phyloP scores from a whole-genome alignment of 2,888 invertebrate genomes.

The Plebejus anna region DNA sequence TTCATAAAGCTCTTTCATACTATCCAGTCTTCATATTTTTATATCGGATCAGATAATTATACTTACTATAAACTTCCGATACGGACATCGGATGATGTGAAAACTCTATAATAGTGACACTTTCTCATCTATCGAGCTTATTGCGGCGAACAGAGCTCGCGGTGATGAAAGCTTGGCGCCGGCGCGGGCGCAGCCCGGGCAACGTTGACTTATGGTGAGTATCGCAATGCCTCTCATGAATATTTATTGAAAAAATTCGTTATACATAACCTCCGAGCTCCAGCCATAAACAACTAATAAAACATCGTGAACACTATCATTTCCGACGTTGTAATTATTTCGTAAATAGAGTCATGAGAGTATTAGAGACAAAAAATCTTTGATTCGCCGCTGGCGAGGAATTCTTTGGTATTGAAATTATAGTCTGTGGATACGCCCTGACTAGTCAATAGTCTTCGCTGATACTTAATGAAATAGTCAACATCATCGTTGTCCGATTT shows the following conservation, averaged over 20 bases:
- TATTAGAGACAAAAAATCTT: constrained; percentile 58
- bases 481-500: background rate
- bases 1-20: too few species aligned
- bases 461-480: background rate
- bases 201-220: constrained; percentile 75
- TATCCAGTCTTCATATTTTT: background rate
- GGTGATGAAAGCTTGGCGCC: constrained; percentile 36
- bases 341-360: constrained; percentile 60
- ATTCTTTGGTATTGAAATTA: constrained; percentile 42
- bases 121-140: background rate
- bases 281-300: constrained; percentile 63
- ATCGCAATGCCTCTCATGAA: constrained; percentile 76
- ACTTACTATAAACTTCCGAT: background rate
- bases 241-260: constrained; percentile 68
- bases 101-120: background rate
- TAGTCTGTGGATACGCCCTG: constrained; percentile 4
- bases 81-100: background rate
- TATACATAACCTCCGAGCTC: constrained; percentile 56
- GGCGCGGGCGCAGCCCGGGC: constrained; percentile 49
- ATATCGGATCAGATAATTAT: background rate
- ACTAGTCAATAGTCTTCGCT: background rate
- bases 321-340: constrained; percentile 63
- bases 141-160: constrained; percentile 40
- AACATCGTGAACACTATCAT: constrained; percentile 62
- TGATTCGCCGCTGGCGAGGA: constrained; percentile 55